phyloP scores from a whole-genome alignment of 2,888 invertebrate genomes.

The Eubasilissa splendida region DNA sequence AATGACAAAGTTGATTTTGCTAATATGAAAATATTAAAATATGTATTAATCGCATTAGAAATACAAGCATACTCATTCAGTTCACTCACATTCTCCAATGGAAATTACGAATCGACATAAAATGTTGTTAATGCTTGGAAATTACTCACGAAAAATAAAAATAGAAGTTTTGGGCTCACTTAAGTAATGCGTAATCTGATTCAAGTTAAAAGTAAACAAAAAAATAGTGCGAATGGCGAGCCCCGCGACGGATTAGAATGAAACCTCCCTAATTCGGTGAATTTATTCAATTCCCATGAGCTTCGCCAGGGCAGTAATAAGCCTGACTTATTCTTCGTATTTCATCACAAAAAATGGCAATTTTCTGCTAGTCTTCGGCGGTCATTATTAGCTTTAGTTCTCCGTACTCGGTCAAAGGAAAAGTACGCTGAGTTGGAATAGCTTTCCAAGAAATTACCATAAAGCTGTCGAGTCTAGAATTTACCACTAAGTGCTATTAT shows the following conservation, averaged over 20 bases:
- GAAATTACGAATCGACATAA: too few species aligned
- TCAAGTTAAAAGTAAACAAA: neutral
- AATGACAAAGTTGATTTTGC: too few species aligned
- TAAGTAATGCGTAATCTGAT: too few species aligned
- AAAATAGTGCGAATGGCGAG: neutral
- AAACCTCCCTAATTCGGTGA: conserved; percentile 11
- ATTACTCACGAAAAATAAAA: too few species aligned
- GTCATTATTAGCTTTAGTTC: conserved; percentile 16
- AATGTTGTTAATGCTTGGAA: too few species aligned
- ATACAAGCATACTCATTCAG: too few species aligned
- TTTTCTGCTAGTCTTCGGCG: conserved; percentile 14
- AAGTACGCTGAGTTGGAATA: conserved; percentile 19
- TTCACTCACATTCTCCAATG: too few species aligned
- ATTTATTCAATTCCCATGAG: conserved; percentile 6
- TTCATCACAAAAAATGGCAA: conserved; percentile 1
- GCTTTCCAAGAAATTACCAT: conserved; percentile 28
- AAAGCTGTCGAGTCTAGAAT: conserved; percentile 11
- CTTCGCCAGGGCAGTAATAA: neutral
- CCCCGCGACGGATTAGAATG: neutral
- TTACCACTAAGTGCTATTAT: neutral
- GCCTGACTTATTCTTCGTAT: conserved; percentile 6
- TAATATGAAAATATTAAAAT: too few species aligned
- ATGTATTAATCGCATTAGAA: too few species aligned
- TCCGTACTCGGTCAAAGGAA: conserved; percentile 9
- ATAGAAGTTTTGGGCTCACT: too few species aligned